Evolutionary conservation across 2,113 vertebrate species (phyloP).

Genomic region (Ctenomys sociabilis): DNA sequence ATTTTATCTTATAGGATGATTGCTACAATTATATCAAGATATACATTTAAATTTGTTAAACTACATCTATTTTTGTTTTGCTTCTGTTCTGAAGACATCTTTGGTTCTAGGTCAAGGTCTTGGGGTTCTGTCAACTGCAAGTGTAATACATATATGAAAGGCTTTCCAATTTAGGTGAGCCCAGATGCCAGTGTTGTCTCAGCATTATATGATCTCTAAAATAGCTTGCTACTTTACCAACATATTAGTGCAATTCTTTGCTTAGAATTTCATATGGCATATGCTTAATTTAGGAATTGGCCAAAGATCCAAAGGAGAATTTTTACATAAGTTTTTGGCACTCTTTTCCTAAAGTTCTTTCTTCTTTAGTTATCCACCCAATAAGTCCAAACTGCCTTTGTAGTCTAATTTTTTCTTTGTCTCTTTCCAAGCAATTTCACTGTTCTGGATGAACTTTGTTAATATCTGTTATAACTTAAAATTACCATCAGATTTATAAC

Average conservation of each 20-base stretch:
- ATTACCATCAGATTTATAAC: neutral
- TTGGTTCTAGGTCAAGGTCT: neutral
- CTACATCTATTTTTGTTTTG: neutral
- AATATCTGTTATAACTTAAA: slow-evolving; percentile 23
- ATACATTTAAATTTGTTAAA: slow-evolving; percentile 10
- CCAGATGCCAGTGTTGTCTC: neutral
- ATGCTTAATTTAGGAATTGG: slow-evolving; percentile 1
- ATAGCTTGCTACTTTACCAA: neutral
- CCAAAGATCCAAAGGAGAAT: neutral
- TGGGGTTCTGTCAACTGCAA: neutral
- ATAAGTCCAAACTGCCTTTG: neutral
- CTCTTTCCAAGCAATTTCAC: neutral
- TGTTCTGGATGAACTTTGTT: neutral
- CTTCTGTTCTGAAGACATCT: neutral
- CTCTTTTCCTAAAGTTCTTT: neutral
- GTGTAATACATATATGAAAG: neutral
- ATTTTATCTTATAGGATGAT: neutral
- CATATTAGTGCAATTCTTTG: neutral
- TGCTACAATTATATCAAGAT: neutral
- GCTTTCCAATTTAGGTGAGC: neutral
- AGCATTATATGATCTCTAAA: neutral
- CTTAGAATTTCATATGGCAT: neutral
- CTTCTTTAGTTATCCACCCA: neutral
- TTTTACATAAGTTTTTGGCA: slow-evolving; percentile 9
- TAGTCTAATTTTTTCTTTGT: neutral